Conservation (phyloP, 2,797 vertebrate species). For the Morelia viridis region DNA sequence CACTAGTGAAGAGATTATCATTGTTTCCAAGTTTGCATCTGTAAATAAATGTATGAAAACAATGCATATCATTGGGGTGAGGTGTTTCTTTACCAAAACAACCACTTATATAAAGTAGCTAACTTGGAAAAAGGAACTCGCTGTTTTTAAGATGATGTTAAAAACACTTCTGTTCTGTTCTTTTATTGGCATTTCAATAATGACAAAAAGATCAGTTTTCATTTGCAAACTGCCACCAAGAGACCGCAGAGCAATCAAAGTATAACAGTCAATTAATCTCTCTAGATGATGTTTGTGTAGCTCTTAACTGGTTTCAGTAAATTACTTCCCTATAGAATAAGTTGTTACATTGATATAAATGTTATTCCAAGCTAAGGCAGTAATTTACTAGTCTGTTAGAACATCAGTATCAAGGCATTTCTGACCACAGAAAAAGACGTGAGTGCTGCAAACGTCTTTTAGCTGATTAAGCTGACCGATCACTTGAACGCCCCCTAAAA, state of each 20-base stretch:
- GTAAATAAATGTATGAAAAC: neutral
- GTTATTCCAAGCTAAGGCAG: slow-evolving; percentile 60
- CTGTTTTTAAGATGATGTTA: slow-evolving; percentile 50
- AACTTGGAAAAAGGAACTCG: slow-evolving; percentile 38
- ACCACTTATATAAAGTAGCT: no score
- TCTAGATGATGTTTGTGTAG: slow-evolving; percentile 70
- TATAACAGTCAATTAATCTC: slow-evolving; percentile 74
- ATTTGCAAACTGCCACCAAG: slow-evolving; percentile 64
- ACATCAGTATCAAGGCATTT: slow-evolving; percentile 44
- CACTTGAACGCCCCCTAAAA: neutral
- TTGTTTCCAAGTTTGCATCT: neutral
- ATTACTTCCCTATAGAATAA: slow-evolving; percentile 67
- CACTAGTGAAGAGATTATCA: neutral
- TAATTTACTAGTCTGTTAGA: slow-evolving; percentile 52
- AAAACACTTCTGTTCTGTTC: slow-evolving; percentile 32
- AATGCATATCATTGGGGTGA: neutral
- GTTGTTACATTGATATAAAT: slow-evolving; percentile 63
- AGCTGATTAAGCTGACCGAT: neutral
- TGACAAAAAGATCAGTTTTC: slow-evolving; percentile 62
- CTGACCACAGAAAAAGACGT: slow-evolving; percentile 60
- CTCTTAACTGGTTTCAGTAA: slow-evolving; percentile 67
- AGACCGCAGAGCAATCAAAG: slow-evolving; percentile 68
- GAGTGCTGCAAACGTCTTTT: neutral
- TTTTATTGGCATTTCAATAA: slow-evolving; percentile 53
- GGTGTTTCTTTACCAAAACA: neutral